These are phyloP conservation scores for Acrobasis suavella DNA, from an alignment of 2,888 invertebrate genomes.

Conservation along the genomic window DNA sequence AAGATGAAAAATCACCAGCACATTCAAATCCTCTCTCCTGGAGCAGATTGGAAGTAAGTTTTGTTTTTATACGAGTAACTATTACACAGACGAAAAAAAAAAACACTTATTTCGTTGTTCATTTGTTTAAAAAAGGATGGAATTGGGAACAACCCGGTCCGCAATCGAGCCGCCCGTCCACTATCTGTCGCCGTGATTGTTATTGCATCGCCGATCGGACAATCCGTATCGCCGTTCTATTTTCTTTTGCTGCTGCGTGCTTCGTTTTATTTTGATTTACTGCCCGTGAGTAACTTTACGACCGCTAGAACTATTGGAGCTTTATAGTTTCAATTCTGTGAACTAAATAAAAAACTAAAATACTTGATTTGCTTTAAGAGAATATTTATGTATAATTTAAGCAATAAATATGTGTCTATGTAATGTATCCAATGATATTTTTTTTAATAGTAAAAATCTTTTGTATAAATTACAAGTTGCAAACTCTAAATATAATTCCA, in stretches of 20 bases:
- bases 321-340: not conserved
- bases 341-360: not conserved
- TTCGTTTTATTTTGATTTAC: slow-evolving; percentile 2
- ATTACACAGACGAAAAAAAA: too few relatives aligned
- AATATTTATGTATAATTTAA: too few relatives aligned
- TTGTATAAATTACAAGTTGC: too few relatives aligned
- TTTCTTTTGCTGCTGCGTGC: slow-evolving; percentile 5
- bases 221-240: slow-evolving; percentile 27
- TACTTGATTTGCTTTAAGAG: not conserved
- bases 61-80: too few relatives aligned
- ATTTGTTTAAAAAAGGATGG: not conserved
- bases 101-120: too few relatives aligned
- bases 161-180: slow-evolving; percentile 35
- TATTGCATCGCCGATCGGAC: slow-evolving; percentile 52
- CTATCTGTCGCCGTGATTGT: slow-evolving; percentile 57
- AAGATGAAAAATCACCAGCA: too few relatives aligned
- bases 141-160: slow-evolving; percentile 21
- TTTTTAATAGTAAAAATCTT: too few relatives aligned
- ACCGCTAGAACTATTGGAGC: not conserved
- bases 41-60: too few relatives aligned
- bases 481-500: too few relatives aligned
- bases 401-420: too few relatives aligned
- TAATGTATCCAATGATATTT: too few relatives aligned
- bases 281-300: not conserved
- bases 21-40: too few relatives aligned